Evolutionary conservation across 2,113 vertebrate species (phyloP), one percentile per base, ranked within the genome.

Genomic region (Heptranchias perlo): DNA sequence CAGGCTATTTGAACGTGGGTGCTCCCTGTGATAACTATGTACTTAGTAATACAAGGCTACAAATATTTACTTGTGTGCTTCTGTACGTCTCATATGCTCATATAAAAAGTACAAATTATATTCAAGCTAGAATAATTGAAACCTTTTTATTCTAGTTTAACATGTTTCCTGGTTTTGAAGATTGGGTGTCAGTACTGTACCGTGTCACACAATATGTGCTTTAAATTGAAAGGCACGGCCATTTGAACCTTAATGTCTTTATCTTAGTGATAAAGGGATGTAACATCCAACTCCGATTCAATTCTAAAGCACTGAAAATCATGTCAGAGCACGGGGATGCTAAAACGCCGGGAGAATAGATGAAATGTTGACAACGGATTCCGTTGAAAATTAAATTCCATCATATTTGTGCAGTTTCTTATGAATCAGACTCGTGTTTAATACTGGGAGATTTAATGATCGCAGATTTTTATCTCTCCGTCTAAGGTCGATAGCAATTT

Each of bases 371-470:
- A 99, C 99, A 99, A 98, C 98, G 98, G 97, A 97, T 98, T 98
- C 98, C 98, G 98, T 99, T 98, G 99, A 99, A 99, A 99, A 99
- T 99, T 99, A 98, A 99, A 99, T 99, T 99, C 98, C 98, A 98
- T 98, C 98, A 99, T 98, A 99, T 99, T 99, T 99, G 98, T 98
- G 98, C 98, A 98, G 98, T 99, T 95, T 99, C 99, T 99, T 98
- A 98, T 98, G 99, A 99, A 99, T 98, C 99, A 98, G 98, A 98
- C 98, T 99, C 86, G 98, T 97, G 98, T 99, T 99, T 99, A 99
- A 98, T 99, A 98, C 99, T 97, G 98, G 99, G 99, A 99, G 98
- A 99, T 99, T 99, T 99, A 99, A 99, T 99, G 99, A 99, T 99
- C 98, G 98, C 98, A 98, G 99, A 98, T 98, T 99, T 98, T 98